phyloP scores from a whole-genome alignment of 2,797 vertebrate species.

The Pampus argenteus region DNA sequence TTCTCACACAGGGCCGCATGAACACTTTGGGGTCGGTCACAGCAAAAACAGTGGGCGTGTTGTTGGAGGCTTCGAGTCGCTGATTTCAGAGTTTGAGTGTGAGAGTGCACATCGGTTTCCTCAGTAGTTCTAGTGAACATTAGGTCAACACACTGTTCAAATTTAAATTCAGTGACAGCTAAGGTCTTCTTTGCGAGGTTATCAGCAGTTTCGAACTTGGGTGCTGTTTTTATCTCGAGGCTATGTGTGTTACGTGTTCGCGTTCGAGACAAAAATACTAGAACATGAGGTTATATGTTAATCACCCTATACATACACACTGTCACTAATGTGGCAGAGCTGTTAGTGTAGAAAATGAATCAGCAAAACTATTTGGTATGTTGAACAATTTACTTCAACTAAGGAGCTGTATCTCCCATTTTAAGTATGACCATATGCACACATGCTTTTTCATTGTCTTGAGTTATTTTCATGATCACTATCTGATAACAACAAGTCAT shows the following conservation, averaged over 20 bases:
- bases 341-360: constrained; percentile 16
- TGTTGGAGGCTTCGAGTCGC: constrained; percentile 4
- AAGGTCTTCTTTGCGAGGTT: neutral
- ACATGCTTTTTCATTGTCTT: constrained; percentile 22
- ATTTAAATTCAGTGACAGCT: neutral
- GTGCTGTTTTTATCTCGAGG: constrained; percentile 3
- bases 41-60: constrained; percentile 6
- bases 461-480: constrained; percentile 29
- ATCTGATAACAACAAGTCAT: constrained; percentile 41
- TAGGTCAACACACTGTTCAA: neutral
- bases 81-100: constrained; percentile 9
- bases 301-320: neutral
- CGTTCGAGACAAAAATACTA: neutral
- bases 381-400: constrained; percentile 25
- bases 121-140: constrained; percentile 2
- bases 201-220: too few species aligned
- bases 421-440: constrained; percentile 37
- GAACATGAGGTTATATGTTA: neutral
- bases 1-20: constrained; percentile 19
- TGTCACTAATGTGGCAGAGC: constrained; percentile 3
- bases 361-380: constrained; percentile 26
- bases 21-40: constrained; percentile 23
- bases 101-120: neutral
- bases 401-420: constrained; percentile 39
- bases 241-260: neutral